These are phyloP conservation scores for Fissipunctia ypsillon DNA, from an alignment of 2,888 invertebrate species.

Conservation along the genomic window DNA sequence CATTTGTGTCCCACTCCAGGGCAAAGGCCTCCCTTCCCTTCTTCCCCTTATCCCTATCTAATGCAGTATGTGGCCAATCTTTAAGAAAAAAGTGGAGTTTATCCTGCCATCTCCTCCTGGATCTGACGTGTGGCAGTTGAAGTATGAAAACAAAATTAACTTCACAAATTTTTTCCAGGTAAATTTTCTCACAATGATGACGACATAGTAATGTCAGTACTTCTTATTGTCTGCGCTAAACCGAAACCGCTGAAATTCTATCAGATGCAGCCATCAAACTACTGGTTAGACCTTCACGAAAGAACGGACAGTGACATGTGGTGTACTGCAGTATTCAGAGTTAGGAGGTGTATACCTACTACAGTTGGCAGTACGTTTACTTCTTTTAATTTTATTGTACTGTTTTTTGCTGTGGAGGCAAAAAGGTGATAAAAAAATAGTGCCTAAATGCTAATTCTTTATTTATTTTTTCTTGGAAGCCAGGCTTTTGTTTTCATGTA, in stretches of 20 bases:
- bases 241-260: conserved; percentile 82
- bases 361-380: conserved; percentile 80
- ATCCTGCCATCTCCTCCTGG: not conserved
- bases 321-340: conserved; percentile 85
- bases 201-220: conserved; percentile 84
- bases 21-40: not conserved
- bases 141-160: not conserved
- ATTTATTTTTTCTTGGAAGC: no score
- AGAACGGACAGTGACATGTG: conserved; percentile 81
- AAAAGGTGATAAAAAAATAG: not conserved
- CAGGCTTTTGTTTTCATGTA: not conserved
- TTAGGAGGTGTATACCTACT: conserved; percentile 86
- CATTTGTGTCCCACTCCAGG: not conserved
- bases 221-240: conserved; percentile 84
- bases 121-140: not conserved
- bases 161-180: conserved; percentile 70
- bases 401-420: not conserved
- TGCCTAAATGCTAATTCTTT: not conserved
- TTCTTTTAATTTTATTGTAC: not conserved
- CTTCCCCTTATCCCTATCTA: not conserved
- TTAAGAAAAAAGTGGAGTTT: not conserved
- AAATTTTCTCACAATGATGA: conserved; percentile 86
- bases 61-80: not conserved
- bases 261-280: conserved; percentile 78
- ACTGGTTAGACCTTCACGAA: conserved; percentile 85